Conservation (phyloP, 1,140 invertebrate species). For the Heliothis virescens region DNA sequence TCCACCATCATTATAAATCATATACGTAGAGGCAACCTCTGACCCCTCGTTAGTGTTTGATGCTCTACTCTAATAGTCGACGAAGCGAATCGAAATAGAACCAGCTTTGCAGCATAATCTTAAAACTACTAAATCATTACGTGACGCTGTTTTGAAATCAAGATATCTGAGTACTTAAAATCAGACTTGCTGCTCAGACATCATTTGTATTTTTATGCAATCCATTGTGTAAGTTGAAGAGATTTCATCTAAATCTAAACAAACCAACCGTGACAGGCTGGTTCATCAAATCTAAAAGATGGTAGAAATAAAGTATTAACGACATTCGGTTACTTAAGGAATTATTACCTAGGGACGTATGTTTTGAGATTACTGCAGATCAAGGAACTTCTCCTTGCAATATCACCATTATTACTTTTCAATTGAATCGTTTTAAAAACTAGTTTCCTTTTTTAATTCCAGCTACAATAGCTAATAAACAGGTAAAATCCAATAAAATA, state of each 20-base stretch:
- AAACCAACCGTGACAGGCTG: background rate
- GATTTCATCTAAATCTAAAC: constrained; percentile 7
- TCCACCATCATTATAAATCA: constrained; percentile 76
- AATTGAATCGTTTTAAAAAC: too few relatives aligned
- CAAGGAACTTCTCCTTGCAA: too few relatives aligned
- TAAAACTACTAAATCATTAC: constrained; percentile 39
- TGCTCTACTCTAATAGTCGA: constrained; percentile 50
- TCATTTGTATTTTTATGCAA: constrained; percentile 23
- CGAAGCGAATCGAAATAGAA: constrained; percentile 56
- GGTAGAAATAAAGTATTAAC: background rate
- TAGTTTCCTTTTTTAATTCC: too few relatives aligned
- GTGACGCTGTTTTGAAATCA: constrained; percentile 28
- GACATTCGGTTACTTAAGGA: background rate
- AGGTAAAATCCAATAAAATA: constrained; percentile 22
- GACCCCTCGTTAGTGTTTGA: constrained; percentile 69
- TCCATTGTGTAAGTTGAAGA: constrained; percentile 27
- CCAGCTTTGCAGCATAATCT: constrained; percentile 13
- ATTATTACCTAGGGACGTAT: too few relatives aligned
- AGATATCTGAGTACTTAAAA: constrained; percentile 1
- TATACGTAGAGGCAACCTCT: constrained; percentile 70
- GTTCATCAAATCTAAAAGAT: background rate
- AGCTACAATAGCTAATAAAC: background rate
- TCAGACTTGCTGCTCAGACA: constrained; percentile 6
- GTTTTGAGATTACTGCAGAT: too few relatives aligned
- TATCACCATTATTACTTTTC: too few relatives aligned